A percentile compares a stretch with the other conserved stretches of the same genome.
phyloP scores from a whole-genome alignment of 2,888 invertebrate species.

The Lordiphosa fenestrarum region DNA sequence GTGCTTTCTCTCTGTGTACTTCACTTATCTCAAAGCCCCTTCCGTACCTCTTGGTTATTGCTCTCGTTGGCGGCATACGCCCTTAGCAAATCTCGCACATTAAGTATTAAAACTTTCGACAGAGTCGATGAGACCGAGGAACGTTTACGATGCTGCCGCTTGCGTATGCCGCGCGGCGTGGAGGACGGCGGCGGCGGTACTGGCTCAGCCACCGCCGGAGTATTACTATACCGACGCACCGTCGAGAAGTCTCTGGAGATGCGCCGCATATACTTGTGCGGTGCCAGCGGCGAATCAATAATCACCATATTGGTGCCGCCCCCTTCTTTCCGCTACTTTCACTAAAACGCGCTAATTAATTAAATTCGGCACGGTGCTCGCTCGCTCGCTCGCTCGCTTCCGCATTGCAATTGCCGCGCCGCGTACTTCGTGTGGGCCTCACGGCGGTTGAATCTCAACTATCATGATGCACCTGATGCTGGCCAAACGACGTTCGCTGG shows the following conservation, averaged over 20 bases:
- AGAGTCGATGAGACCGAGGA: conserved; percentile 79
- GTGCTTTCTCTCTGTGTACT: too few relatives aligned
- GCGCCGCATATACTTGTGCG: conserved; percentile 70
- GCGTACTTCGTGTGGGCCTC: conserved; percentile 6
- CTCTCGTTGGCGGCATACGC: conserved; percentile 57
- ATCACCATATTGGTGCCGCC: conserved; percentile 48
- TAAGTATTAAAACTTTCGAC: conserved; percentile 78
- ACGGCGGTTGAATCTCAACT: conserved; percentile 49
- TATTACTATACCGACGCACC: conserved; percentile 71
- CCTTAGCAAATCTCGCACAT: conserved; percentile 78
- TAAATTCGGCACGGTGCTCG: conserved; percentile 12
- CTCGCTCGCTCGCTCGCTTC: conserved; percentile 2
- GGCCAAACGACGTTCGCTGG: conserved; percentile 23
- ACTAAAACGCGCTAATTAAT: conserved; percentile 48
- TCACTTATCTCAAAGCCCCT: background rate
- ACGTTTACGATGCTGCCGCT: conserved; percentile 71
- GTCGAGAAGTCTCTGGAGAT: conserved; percentile 74
- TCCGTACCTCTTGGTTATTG: conserved; percentile 54
- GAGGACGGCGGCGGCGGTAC: conserved; percentile 10
- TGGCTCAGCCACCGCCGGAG: conserved; percentile 24
- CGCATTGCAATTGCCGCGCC: conserved; percentile 13
- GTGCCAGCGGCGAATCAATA: conserved; percentile 55
- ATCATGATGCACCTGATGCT: conserved; percentile 43
- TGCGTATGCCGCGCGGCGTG: conserved; percentile 65
- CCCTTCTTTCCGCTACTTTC: conserved; percentile 5